Conservation (phyloP, 1,140 invertebrate species). For the Nixonia krombeini region DNA sequence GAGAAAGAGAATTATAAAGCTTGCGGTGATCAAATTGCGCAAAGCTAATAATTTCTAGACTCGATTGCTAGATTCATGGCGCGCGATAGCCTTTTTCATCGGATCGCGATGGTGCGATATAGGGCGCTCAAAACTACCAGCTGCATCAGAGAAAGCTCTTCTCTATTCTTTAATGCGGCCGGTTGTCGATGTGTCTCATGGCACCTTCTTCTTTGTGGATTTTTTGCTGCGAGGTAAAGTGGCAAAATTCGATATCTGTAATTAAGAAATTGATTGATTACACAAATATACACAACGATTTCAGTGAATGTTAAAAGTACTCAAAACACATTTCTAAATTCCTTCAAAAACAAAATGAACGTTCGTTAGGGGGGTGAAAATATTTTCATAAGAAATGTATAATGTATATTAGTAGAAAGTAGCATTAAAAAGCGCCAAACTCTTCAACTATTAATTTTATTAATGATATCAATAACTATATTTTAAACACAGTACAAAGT, state of each 20-base stretch:
- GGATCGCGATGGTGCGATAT: not conserved
- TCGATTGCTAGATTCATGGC: not conserved
- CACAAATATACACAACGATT: no score
- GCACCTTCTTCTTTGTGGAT: constrained; percentile 68
- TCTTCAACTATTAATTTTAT: no score
- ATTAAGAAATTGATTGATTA: no score
- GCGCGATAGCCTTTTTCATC: not conserved
- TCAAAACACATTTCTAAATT: no score
- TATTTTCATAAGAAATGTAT: no score
- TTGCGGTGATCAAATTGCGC: not conserved
- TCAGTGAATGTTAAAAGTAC: no score
- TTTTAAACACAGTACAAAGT: not conserved
- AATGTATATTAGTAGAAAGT: no score
- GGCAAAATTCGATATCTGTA: constrained; percentile 74
- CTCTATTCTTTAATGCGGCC: constrained; percentile 60
- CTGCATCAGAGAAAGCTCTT: constrained; percentile 22
- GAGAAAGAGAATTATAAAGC: not conserved
- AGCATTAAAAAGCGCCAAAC: no score
- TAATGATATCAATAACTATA: no score
- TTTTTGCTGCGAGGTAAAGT: constrained; percentile 75
- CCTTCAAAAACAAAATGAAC: no score
- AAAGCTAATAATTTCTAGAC: not conserved
- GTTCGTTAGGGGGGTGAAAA: no score
- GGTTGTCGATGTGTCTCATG: constrained; percentile 61
- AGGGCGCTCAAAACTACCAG: constrained; percentile 3